Conservation (phyloP, 2,888 invertebrate genomes). For the Xanthorhoe designata region DNA sequence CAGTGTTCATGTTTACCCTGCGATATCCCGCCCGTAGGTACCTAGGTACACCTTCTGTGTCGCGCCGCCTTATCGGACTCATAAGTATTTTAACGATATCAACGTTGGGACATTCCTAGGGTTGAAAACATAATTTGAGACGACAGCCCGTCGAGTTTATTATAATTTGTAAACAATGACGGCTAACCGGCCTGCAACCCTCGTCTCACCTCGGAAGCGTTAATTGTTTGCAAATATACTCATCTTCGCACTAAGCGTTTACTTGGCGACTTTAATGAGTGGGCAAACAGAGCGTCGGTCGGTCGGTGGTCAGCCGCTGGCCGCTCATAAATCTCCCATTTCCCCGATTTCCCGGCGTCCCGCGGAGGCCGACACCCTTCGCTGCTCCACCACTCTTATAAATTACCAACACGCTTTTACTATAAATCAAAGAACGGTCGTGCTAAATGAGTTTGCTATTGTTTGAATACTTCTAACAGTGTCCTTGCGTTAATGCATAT, state of each 20-base stretch:
- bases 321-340: constrained; percentile 82
- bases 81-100: constrained; percentile 66
- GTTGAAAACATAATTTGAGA: constrained; percentile 50
- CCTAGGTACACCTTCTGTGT: constrained; percentile 70
- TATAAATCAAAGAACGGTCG: constrained; percentile 82
- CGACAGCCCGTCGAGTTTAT: constrained; percentile 45
- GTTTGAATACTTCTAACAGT: constrained; percentile 76
- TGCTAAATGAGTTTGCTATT: constrained; percentile 84
- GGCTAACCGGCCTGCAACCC: constrained; percentile 66
- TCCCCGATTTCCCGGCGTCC: constrained; percentile 81
- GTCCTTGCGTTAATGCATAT: constrained; percentile 60
- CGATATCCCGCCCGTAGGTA: constrained; percentile 65
- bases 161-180: constrained; percentile 70
- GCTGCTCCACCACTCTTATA: constrained; percentile 80
- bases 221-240: constrained; percentile 84
- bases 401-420: constrained; percentile 83
- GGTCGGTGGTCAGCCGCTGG: constrained; percentile 71
- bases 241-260: constrained; percentile 82
- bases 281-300: constrained; percentile 75
- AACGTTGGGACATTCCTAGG: constrained; percentile 50
- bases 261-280: constrained; percentile 82
- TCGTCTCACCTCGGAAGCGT: constrained; percentile 80
- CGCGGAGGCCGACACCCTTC: constrained; percentile 64
- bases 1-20: constrained; percentile 75
- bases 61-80: constrained; percentile 70